These are phyloP conservation scores for Chouioia cunea DNA, from an alignment of 2,888 invertebrate genomes.

Conservation along the genomic window DNA sequence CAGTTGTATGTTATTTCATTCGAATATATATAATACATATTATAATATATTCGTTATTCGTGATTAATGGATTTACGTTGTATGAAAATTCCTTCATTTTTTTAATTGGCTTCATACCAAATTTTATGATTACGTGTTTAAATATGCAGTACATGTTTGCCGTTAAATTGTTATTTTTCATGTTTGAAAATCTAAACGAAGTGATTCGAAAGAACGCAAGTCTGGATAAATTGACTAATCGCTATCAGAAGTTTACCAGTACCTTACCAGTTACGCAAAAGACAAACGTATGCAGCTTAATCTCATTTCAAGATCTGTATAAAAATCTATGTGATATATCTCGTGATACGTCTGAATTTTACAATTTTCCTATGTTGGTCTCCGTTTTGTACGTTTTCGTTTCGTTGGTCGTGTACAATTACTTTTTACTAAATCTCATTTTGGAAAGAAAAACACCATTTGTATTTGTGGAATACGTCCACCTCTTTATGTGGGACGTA, in stretches of 20 bases:
- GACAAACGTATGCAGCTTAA: too few relatives aligned
- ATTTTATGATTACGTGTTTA: background rate
- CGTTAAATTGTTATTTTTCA: slow-evolving; percentile 1
- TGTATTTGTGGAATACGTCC: background rate
- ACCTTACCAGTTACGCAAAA: too few relatives aligned
- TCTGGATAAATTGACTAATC: too few relatives aligned
- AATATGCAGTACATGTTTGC: slow-evolving; percentile 3
- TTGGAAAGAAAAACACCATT: background rate
- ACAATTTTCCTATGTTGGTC: background rate
- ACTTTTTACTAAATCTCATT: slow-evolving; percentile 6
- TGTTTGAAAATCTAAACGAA: slow-evolving; percentile 1
- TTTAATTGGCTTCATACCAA: slow-evolving; percentile 1
- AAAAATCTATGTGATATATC: too few relatives aligned
- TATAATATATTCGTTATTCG: too few relatives aligned
- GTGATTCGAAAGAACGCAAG: too few relatives aligned
- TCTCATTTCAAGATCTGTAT: too few relatives aligned
- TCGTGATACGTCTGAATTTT: too few relatives aligned
- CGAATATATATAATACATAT: too few relatives aligned
- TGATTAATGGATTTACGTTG: background rate
- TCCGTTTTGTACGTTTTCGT: slow-evolving; percentile 4
- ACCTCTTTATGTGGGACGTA: background rate
- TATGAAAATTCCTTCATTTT: background rate
- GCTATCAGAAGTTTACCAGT: too few relatives aligned
- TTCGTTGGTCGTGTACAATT: background rate
- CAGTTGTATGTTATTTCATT: too few relatives aligned